Conservation (phyloP, 1,140 invertebrate species). For the Drosophila willistoni region DNA sequence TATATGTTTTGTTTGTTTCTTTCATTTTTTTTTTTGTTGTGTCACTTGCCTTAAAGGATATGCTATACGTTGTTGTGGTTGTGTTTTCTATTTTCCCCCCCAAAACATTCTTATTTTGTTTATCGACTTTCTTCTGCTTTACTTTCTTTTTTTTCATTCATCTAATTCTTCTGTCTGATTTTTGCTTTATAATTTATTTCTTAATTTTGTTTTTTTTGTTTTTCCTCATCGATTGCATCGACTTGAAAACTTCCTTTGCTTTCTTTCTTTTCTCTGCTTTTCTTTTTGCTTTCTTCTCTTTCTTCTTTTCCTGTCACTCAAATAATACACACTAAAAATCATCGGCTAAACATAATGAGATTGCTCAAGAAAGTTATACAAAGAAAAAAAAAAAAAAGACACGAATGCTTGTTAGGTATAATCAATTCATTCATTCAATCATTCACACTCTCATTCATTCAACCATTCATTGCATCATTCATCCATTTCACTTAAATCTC, state of each 20-base stretch:
- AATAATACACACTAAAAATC: constrained; percentile 36
- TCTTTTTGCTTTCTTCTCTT: background rate
- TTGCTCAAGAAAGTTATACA: constrained; percentile 44
- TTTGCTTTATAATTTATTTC: background rate
- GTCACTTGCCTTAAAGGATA: constrained; percentile 38
- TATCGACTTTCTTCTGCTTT: background rate
- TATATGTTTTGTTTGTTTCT: constrained; percentile 4
- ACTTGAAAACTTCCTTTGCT: constrained; percentile 3
- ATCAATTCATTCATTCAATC: constrained; percentile 40
- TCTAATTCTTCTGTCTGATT: constrained; percentile 10
- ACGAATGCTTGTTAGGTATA: background rate
- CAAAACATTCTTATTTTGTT: background rate
- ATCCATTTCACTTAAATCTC: background rate
- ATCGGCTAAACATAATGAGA: constrained; percentile 68
- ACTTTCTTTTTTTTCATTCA: constrained; percentile 29
- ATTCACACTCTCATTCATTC: constrained; percentile 16
- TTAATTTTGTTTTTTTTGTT: constrained; percentile 8
- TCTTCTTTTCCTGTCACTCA: constrained; percentile 17
- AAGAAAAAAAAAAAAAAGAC: constrained; percentile 3
- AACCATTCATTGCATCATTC: constrained; percentile 25
- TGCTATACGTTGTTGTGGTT: constrained; percentile 5
- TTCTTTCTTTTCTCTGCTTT: background rate
- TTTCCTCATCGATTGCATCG: constrained; percentile 47
- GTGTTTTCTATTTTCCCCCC: background rate
- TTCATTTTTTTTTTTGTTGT: background rate